phyloP scores from a whole-genome alignment of 2,888 invertebrate genomes.

The Elysia crispata region DNA sequence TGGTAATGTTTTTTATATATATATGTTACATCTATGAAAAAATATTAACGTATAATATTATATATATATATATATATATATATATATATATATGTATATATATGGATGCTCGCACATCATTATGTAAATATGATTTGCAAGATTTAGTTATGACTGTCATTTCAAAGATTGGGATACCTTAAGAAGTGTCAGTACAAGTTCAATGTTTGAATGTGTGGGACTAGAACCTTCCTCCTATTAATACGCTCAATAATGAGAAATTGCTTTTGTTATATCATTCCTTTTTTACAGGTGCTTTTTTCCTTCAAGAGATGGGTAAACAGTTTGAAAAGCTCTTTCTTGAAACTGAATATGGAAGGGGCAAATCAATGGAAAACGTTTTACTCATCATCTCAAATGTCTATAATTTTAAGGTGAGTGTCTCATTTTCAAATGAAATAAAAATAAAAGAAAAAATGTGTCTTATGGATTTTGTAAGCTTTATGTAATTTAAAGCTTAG shows the following conservation, averaged over 20 bases:
- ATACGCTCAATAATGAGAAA: too few species aligned
- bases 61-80: too few species aligned
- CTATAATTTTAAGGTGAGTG: conserved; percentile 89
- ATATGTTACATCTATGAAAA: too few species aligned
- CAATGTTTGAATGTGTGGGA: too few species aligned
- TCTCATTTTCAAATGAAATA: neutral
- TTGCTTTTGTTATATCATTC: neutral
- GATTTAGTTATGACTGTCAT: too few species aligned
- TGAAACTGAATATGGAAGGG: conserved; percentile 76
- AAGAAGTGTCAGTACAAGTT: too few species aligned
- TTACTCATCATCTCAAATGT: conserved; percentile 87
- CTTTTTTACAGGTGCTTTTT: conserved; percentile 80
- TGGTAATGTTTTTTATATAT: conserved; percentile 79
- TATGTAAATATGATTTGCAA: too few species aligned
- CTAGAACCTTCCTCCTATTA: too few species aligned
- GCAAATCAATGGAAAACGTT: conserved; percentile 88
- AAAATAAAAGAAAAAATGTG: neutral
- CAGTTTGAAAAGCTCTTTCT: conserved; percentile 82
- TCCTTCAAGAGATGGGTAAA: conserved; percentile 86
- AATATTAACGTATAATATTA: too few species aligned
- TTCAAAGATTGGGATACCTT: too few species aligned
- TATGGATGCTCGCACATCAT: too few species aligned
- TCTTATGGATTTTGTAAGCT: conserved; percentile 2
- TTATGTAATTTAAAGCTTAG: neutral
- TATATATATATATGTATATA: too few species aligned